Evolutionary conservation across 2,888 invertebrate genomes (phyloP), one percentile per base, ranked within the genome.

Genomic region (Lepetodrilus schrolli): DNA sequence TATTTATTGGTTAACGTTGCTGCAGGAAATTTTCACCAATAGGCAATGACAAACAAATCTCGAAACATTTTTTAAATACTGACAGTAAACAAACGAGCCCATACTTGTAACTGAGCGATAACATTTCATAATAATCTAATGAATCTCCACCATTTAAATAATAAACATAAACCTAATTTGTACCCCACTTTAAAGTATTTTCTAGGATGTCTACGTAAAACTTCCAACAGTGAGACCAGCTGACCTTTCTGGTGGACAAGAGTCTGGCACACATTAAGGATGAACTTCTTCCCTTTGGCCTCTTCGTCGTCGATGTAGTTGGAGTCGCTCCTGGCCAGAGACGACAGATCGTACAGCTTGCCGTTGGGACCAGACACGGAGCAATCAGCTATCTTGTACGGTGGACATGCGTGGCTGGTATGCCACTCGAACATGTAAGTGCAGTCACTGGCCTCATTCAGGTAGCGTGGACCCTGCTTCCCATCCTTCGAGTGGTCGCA

Each of bases 221-320:
- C n/a, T n/a, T n/a, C n/a, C n/a, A n/a, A n/a, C n/a, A n/a, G n/a
- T n/a, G n/a, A n/a, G n/a, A n/a, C n/a, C n/a, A n/a, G n/a, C 80
- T 68, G 70, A 88, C 87, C 83, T 81, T 82, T 82, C 66, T 81
- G 76, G 74, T 86, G 84, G 1, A 88, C 83, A 2, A 88, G 74
- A 10, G 86, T 83, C 20, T 83, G 74, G 75, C 88, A 88, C 1
- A 88, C 85, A 77, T 88, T 88, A 68, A 88, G 74, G 23, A 87
- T 76, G 73, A 75, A 87, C 75, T 80, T 78, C 47, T 50, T 70
- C 17, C 72, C 70, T 26, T 78, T 78, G 37, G 74, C 75, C 2
- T 73, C 23, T 0, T 66, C 34, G 2, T 74, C 74, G 17, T 80
- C 79, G 13, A 77, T 74, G 70, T 86, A 87, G 66, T 87, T 88